phyloP scores from a whole-genome alignment of 2,113 vertebrate genomes.

The Myxocyprinus asiaticus region DNA sequence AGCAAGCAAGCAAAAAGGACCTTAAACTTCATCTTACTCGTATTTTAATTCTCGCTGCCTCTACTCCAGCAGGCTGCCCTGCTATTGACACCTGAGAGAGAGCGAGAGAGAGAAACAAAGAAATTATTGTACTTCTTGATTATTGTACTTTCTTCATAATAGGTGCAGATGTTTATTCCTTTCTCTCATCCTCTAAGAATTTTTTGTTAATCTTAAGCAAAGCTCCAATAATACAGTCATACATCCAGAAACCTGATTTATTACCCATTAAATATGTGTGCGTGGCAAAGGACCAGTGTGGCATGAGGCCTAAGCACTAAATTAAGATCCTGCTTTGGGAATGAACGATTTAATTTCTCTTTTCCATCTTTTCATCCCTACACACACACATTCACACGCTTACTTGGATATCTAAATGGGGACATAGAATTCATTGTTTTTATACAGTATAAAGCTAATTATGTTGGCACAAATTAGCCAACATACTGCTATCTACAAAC shows the following conservation, averaged over 20 bases:
- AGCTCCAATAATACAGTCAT: neutral
- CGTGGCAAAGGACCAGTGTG: neutral
- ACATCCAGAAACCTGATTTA: slow-evolving; percentile 1
- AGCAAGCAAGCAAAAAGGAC: neutral
- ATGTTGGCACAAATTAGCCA: too few species aligned
- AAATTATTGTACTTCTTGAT: slow-evolving; percentile 2
- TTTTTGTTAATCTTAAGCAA: neutral
- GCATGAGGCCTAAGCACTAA: neutral
- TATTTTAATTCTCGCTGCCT: slow-evolving; percentile 94
- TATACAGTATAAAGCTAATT: too few species aligned
- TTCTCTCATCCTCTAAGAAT: slow-evolving; percentile 13
- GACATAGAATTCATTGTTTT: too few species aligned
- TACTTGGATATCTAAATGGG: too few species aligned
- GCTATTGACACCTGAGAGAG: slow-evolving; percentile 93
- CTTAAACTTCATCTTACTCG: slow-evolving; percentile 79
- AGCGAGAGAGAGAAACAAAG: slow-evolving; percentile 38
- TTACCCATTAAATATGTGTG: slow-evolving; percentile 23
- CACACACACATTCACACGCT: neutral
- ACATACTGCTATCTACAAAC: too few species aligned
- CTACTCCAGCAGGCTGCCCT: slow-evolving; percentile 94
- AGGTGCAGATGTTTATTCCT: slow-evolving; percentile 17
- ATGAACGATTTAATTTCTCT: neutral
- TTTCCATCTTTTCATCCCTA: neutral
- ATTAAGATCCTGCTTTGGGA: neutral
- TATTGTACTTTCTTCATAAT: neutral